A percentile compares a stretch with the other conserved stretches of the same genome.
Conservation (phyloP, 2,888 invertebrate genomes). For the Drosophila neonasuta region DNA sequence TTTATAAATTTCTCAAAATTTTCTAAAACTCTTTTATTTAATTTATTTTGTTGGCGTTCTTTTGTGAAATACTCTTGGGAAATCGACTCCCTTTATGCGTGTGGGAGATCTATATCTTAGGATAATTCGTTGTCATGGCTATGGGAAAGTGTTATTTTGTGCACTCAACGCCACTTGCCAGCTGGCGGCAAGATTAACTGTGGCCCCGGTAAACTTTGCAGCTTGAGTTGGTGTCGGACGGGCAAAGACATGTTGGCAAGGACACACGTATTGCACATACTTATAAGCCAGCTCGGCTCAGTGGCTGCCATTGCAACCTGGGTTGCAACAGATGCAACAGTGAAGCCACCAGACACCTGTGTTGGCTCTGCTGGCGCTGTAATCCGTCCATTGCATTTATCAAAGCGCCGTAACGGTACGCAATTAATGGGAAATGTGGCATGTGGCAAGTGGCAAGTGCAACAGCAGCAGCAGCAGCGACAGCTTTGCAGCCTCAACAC, state of each 20-base stretch:
- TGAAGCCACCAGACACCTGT: constrained; percentile 35
- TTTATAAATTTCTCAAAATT: background rate
- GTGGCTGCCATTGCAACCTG: constrained; percentile 10
- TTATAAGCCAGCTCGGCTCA: constrained; percentile 32
- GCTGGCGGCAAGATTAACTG: constrained; percentile 30
- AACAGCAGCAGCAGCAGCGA: constrained; percentile 1
- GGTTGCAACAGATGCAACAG: background rate
- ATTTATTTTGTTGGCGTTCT: background rate
- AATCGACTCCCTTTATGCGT: background rate
- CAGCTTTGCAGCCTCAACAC: background rate
- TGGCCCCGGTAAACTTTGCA: constrained; percentile 18
- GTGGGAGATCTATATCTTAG: background rate
- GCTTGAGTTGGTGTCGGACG: constrained; percentile 23
- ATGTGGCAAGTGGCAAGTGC: constrained; percentile 16
- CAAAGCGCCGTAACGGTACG: constrained; percentile 47
- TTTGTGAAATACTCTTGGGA: background rate
- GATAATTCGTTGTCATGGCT: constrained; percentile 11
- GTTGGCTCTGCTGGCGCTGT: constrained; percentile 21
- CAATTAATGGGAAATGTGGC: constrained; percentile 62
- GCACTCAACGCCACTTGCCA: constrained; percentile 4
- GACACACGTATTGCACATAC: constrained; percentile 8
- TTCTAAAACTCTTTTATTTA: background rate
- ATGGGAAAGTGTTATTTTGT: constrained; percentile 13
- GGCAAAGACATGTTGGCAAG: constrained; percentile 31
- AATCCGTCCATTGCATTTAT: constrained; percentile 49